Evolutionary conservation across 2,113 vertebrate genomes (phyloP), one percentile per base, ranked within the genome.

Genomic region (Petaurus breviceps): DNA sequence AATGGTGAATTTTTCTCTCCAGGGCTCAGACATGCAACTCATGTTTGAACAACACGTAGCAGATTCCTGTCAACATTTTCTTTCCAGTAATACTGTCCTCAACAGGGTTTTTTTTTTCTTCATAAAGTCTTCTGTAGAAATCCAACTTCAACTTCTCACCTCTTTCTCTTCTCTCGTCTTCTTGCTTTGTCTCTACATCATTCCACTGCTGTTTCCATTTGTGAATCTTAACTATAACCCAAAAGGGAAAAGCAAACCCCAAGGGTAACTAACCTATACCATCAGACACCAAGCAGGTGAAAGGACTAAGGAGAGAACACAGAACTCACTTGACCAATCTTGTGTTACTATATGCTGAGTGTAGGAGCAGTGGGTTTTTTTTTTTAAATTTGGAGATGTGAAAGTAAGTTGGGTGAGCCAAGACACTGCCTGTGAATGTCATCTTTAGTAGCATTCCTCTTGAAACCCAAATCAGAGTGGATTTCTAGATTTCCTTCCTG

Each of bases 401-500:
- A 84, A 84, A 93, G 92, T 77, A 89, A 51, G 37, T 8, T 84
- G 43, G 37, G n/a, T 52, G 68, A 52, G 25, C 10, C 51, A 52
- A 77, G 26, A 84, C 68, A 22, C 37, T 89, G 92, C 92, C 92
- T 19, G 16, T 22, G 49, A 89, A 46, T 50, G 37, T 28, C 51
- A 53, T 84, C 47, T 46, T 93, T 84, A 93, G 50, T n/a, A 89
- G 51, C 16, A 55, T 52, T 55, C 51, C 25, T 5, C 12, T 46
- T 93, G 51, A 55, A 93, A 93, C 51, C 51, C 77, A 93, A 54
- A 93, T 54, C 22, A 28, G 46, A 54, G 11, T 53, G 51, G 51
- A 93, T 89, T 49, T 77, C 43, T 93, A 90, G 77, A 93, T 54
- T 93, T 84, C 61, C 61, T 84, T 93, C 51, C 84, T 93, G 50